Conservation (phyloP, 2,888 invertebrate species). For the Scaptomyza flava region DNA sequence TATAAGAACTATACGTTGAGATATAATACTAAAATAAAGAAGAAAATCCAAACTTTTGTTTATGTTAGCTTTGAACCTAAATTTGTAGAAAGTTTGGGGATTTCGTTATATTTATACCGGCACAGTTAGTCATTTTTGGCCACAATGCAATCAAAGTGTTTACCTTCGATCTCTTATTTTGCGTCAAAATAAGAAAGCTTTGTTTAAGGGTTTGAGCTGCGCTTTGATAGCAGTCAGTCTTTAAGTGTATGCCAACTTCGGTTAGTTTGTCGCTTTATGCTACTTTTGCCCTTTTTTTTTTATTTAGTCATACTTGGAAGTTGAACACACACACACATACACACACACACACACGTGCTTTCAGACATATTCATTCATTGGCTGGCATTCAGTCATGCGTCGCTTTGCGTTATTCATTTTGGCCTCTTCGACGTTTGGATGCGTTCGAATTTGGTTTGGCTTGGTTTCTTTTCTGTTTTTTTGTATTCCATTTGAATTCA, state of each 20-base stretch:
- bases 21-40: no score
- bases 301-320: conserved; percentile 22
- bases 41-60: no score
- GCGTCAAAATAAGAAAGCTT: no score
- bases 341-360: conserved; percentile 4
- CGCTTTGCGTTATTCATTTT: conserved; percentile 72
- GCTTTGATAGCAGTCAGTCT: not conserved
- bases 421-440: conserved; percentile 24
- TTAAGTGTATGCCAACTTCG: not conserved
- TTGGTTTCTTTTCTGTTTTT: not conserved
- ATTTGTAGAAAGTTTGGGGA: no score
- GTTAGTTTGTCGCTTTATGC: not conserved
- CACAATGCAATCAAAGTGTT: no score
- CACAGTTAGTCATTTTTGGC: no score
- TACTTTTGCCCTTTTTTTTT: conserved; percentile 6
- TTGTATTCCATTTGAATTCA: conserved; percentile 5
- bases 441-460: conserved; percentile 22
- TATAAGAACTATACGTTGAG: no score
- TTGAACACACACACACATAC: conserved; percentile 14
- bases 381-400: conserved; percentile 64
- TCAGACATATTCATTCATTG: conserved; percentile 28
- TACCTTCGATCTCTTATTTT: no score
- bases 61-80: no score
- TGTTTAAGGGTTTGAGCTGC: no score
- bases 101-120: no score